Evolutionary conservation across 2,797 vertebrate species (phyloP), one percentile per base, ranked within the genome.

Genomic region (Siniperca undulata): DNA sequence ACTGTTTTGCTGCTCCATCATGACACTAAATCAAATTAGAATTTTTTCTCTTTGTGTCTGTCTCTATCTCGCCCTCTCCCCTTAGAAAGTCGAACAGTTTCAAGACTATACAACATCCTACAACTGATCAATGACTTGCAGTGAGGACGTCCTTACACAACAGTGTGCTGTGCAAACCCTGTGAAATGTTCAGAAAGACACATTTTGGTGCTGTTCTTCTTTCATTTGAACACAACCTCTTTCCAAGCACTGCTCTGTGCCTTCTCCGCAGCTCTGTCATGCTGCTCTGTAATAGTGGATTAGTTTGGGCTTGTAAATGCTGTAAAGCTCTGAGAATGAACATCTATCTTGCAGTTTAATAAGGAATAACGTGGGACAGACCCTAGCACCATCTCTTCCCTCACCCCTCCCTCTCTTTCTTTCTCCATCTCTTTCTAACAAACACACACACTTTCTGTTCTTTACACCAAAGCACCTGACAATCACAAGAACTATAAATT

Each of bases 311-410:
- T 89, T 88, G 72, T 84, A 89, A 91, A 91, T 60, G 56, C 78
- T 79, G 76, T 80, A 85, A 86, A 88, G 82, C 75, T 66, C 70
- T 7, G 77, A 84, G 81, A 89, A 85, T 61, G 59, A 84, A 77
- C 83, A 91, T 88, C 38, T 58, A 93, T 93, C 80, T 72, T 56
- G 50, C 68, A 50, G 74, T 87, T 85, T 91, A 92, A 92, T 89
- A 86, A 85, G 80, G 80, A 88, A 69, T 77, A 84, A 81, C 81
- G 44, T 14, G 56, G 80, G 75, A 83, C 65, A 78, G 50, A 81
- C 42, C 48, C 27, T 9, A 19, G 58, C 64, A 22, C 53, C 48
- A 19, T 68, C n/a, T 14, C 72, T 66, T 24, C 30, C 30, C 30
- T 30, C 30, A 30, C 30, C 30, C 46, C 74, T 76, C 52, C 40